phyloP scores from a whole-genome alignment of 2,113 vertebrate species.

The Vulpes lagopus region DNA sequence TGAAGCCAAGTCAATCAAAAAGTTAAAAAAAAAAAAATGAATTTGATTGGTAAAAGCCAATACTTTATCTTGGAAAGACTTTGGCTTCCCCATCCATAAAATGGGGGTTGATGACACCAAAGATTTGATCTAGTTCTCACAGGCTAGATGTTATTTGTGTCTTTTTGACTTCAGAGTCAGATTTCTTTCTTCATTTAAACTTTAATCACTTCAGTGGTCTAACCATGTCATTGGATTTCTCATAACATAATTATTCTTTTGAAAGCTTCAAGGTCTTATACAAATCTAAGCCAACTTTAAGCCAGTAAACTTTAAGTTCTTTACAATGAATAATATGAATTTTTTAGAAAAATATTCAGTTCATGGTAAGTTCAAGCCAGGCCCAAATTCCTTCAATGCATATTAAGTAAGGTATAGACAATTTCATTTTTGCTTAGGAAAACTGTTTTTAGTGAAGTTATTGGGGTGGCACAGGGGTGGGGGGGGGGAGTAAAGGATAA shows the following conservation, averaged over 20 bases:
- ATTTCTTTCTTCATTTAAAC: conserved; percentile 13
- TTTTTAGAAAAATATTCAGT: conserved; percentile 27
- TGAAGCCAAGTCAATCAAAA: neutral
- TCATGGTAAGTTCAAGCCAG: conserved; percentile 23
- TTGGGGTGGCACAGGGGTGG: neutral
- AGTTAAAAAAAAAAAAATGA: neutral
- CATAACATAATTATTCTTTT: conserved; percentile 42
- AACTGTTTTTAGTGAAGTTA: conserved; percentile 20
- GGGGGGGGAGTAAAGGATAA: neutral
- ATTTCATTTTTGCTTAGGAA: conserved; percentile 42
- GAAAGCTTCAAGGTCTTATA: conserved; percentile 7
- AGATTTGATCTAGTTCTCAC: neutral
- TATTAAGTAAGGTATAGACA: neutral
- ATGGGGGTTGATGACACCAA: neutral
- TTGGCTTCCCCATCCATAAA: neutral
- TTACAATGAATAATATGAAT: conserved; percentile 33
- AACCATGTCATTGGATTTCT: conserved; percentile 3
- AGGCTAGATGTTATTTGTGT: no score
- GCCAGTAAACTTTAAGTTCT: neutral
- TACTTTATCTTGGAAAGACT: neutral
- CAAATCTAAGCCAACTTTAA: conserved; percentile 40
- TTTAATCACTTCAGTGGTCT: neutral
- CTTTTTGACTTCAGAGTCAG: neutral
- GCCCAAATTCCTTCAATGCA: neutral
- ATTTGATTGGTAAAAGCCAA: neutral